Conservation (phyloP, 2,888 invertebrate species). For the Choreutis nemorana region DNA sequence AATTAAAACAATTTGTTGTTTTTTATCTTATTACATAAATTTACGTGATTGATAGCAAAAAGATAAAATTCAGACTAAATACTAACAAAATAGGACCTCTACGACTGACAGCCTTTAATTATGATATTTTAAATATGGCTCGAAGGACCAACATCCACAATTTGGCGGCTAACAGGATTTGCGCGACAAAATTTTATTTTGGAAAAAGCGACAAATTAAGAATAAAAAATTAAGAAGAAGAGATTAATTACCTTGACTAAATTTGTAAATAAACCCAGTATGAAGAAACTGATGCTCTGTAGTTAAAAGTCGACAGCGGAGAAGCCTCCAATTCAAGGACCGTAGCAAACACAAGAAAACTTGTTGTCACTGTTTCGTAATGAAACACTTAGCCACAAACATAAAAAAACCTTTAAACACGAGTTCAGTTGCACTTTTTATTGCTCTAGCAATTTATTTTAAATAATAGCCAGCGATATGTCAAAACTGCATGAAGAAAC, state of each 20-base stretch:
- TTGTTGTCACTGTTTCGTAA: constrained; percentile 54
- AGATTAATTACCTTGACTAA: constrained; percentile 35
- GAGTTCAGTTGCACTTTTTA: not conserved
- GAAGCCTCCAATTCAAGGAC: constrained; percentile 59
- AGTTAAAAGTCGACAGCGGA: too few species aligned
- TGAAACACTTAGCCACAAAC: constrained; percentile 26
- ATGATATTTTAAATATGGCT: constrained; percentile 11
- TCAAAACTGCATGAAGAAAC: constrained; percentile 17
- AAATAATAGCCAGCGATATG: not conserved
- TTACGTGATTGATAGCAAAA: too few species aligned
- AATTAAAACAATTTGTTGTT: too few species aligned
- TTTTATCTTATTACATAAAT: too few species aligned
- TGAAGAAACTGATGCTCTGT: constrained; percentile 31
- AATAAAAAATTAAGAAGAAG: too few species aligned
- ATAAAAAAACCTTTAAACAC: not conserved
- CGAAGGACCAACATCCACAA: constrained; percentile 10
- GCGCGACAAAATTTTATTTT: too few species aligned
- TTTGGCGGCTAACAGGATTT: not conserved
- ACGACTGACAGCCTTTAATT: too few species aligned
- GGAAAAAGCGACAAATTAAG: too few species aligned
- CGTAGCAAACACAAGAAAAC: constrained; percentile 44
- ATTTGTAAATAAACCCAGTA: constrained; percentile 30
- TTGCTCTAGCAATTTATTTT: not conserved
- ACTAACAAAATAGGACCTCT: too few species aligned
- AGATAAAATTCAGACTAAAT: too few species aligned